A percentile compares a stretch with the other conserved stretches of the same genome.
phyloP scores from a whole-genome alignment of 2,113 vertebrate species.

The Verasper variegatus region DNA sequence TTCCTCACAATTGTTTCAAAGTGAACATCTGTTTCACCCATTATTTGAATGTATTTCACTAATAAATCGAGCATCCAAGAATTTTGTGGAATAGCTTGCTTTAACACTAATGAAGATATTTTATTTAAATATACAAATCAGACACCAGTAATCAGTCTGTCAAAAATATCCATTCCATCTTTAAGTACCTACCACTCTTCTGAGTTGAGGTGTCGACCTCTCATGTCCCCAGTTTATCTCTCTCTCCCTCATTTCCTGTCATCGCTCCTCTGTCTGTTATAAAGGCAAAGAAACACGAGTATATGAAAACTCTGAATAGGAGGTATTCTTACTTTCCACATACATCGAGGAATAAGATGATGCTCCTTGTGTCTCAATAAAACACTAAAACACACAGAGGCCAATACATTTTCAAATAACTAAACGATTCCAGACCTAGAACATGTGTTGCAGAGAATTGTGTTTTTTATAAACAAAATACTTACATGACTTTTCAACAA shows the following conservation, averaged over 20 bases:
- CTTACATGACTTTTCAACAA: not conserved
- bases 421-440: not conserved
- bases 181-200: no score
- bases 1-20: not conserved
- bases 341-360: not conserved
- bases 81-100: not conserved
- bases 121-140: not conserved
- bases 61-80: not conserved
- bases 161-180: no score
- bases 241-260: no score
- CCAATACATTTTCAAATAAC: not conserved
- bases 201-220: not conserved
- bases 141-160: not conserved
- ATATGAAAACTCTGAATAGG: constrained; percentile 1
- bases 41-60: not conserved
- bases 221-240: not conserved
- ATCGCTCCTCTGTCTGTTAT: not conserved
- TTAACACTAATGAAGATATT: not conserved
- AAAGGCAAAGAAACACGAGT: not conserved
- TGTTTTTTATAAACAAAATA: not conserved
- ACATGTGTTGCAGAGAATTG: not conserved
- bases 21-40: not conserved
- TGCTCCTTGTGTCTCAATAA: constrained; percentile 3
- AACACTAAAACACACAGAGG: not conserved
- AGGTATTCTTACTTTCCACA: not conserved